Evolutionary conservation across 1,140 invertebrate species (phyloP).

Genomic region (Gonioctena quinquepunctata): DNA sequence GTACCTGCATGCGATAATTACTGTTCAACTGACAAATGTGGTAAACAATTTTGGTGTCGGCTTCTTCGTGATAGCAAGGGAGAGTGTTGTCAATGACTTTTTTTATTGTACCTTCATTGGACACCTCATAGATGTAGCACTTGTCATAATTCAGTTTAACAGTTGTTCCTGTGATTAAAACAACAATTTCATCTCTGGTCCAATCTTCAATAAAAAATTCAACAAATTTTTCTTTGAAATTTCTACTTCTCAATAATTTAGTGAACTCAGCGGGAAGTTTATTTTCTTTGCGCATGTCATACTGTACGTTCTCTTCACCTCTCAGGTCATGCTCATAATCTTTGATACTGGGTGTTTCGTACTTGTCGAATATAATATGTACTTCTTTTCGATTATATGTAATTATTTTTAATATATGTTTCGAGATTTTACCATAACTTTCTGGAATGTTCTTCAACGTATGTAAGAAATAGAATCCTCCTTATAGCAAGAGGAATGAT

Average conservation of each 20-base stretch:
- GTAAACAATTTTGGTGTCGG: conserved; percentile 32
- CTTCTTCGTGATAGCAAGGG: conserved; percentile 38
- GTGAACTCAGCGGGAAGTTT: conserved; percentile 30
- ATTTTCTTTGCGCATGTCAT: conserved; percentile 34
- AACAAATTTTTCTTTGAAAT: conserved; percentile 9
- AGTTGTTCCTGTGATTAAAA: conserved; percentile 26
- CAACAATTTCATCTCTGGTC: conserved; percentile 29
- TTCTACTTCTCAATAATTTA: conserved; percentile 33
- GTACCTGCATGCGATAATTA: conserved; percentile 33
- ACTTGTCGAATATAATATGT: conserved; percentile 33
- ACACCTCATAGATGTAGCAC: conserved; percentile 30
- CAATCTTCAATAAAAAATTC: conserved; percentile 21
- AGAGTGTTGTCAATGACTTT: conserved; percentile 31
- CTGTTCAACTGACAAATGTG: conserved; percentile 34
- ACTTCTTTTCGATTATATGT: conserved; percentile 28
- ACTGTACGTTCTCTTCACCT: conserved; percentile 31
- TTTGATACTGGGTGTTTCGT: conserved; percentile 41
- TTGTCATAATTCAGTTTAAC: conserved; percentile 32
- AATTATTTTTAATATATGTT: conserved; percentile 24
- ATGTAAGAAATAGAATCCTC: conserved; percentile 15
- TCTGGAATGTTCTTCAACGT: conserved; percentile 13
- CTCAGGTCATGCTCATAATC: conserved; percentile 39
- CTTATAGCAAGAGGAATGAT: background rate
- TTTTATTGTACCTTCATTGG: conserved; percentile 23
- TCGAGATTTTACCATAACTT: conserved; percentile 13